A percentile compares a stretch with the other conserved stretches of the same genome.
phyloP scores from a whole-genome alignment of 2,888 invertebrate genomes.

The Pristionchus maxplancki region DNA sequence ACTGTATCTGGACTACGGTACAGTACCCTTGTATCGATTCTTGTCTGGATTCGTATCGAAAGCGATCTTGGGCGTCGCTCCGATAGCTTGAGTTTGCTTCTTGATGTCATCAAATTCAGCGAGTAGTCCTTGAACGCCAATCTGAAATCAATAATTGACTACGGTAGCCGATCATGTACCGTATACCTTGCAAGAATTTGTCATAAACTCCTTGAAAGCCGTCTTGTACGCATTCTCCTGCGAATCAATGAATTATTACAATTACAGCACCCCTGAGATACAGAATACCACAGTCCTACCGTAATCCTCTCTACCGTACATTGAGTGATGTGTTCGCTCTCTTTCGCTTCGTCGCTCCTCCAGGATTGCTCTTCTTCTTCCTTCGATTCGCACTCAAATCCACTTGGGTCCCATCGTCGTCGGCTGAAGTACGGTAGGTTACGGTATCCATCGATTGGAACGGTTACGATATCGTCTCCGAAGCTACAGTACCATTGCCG shows the following conservation, averaged over 20 bases:
- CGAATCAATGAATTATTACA: not conserved
- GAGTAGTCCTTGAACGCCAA: conserved; percentile 56
- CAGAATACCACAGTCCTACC: too few species aligned
- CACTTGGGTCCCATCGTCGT: conserved; percentile 48
- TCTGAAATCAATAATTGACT: conserved; percentile 31
- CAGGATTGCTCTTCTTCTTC: not conserved
- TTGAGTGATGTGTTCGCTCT: not conserved
- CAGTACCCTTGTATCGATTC: conserved; percentile 68
- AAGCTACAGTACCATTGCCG: not conserved
- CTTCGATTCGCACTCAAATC: not conserved
- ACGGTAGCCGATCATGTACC: not conserved
- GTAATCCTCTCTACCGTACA: too few species aligned
- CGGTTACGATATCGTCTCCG: not conserved
- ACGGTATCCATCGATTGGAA: conserved; percentile 1
- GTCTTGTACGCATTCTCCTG: conserved; percentile 34
- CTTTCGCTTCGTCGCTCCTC: not conserved
- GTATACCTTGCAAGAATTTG: not conserved
- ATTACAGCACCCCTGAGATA: not conserved
- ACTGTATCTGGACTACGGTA: too few species aligned
- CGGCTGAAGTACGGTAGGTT: conserved; percentile 35
- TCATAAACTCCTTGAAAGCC: conserved; percentile 18
- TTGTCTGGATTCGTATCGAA: conserved; percentile 64
- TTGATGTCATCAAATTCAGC: conserved; percentile 57
- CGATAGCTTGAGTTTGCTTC: conserved; percentile 57
- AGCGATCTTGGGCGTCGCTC: conserved; percentile 59